phyloP scores from a whole-genome alignment of 1,140 invertebrate species.

The Magallana ariakensis region DNA sequence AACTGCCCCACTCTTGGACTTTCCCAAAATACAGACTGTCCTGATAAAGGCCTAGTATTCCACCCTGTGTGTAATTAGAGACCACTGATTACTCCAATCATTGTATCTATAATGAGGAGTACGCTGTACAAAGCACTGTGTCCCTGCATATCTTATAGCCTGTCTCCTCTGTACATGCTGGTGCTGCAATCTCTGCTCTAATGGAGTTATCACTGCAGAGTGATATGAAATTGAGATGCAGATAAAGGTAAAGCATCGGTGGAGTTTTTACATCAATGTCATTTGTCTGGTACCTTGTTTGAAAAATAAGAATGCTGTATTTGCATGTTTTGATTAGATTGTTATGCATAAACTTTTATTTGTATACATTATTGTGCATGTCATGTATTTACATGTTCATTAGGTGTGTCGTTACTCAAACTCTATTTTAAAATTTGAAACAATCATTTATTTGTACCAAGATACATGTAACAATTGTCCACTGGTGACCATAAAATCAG shows the following conservation, averaged over 20 bases:
- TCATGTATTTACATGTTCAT: too few species aligned
- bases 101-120: neutral
- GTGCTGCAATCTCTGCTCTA: neutral
- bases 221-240: neutral
- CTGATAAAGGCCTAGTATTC: conserved; percentile 7
- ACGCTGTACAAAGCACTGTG: neutral
- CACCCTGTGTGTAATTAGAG: neutral
- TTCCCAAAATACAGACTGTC: neutral
- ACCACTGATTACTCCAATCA: neutral
- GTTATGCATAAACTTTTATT: too few species aligned
- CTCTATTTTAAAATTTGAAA: too few species aligned
- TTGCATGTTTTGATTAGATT: too few species aligned
- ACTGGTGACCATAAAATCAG: too few species aligned
- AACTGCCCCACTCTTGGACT: neutral
- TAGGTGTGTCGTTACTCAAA: too few species aligned
- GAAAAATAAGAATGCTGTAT: too few species aligned
- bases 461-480: too few species aligned
- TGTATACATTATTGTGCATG: too few species aligned
- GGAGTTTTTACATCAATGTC: too few species aligned
- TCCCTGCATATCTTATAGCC: conserved; percentile 29
- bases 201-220: neutral
- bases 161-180: neutral
- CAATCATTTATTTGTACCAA: too few species aligned
- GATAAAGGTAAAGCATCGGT: neutral
- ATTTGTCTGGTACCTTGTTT: too few species aligned